Evolutionary conservation across 1,140 invertebrate genomes (phyloP).

Genomic region (Neoseiulus cucumeris): DNA sequence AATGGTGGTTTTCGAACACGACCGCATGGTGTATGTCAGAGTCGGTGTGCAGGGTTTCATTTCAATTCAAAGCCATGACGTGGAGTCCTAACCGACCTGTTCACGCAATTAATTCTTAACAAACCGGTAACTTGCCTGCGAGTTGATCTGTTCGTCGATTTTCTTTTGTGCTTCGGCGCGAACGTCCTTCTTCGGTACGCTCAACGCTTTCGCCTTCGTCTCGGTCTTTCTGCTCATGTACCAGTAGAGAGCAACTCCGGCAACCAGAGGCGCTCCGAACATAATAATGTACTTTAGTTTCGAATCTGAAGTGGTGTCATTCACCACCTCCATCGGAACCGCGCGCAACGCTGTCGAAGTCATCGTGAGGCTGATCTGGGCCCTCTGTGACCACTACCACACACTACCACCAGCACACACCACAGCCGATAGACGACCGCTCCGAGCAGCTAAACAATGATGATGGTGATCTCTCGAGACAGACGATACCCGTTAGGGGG

Average conservation of each 20-base stretch:
- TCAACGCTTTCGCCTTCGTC: neutral
- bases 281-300: neutral
- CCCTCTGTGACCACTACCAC: too few species aligned
- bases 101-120: slow-evolving; percentile 2
- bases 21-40: too few species aligned
- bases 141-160: neutral
- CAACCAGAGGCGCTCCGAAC: slow-evolving; percentile 8
- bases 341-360: slow-evolving; percentile 34
- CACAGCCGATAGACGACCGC: too few species aligned
- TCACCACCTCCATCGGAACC: neutral
- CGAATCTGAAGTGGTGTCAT: neutral
- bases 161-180: neutral
- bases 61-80: too few species aligned
- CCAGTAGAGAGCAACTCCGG: slow-evolving; percentile 13
- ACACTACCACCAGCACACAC: too few species aligned
- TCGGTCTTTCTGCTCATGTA: neutral
- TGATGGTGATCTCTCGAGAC: too few species aligned
- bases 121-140: neutral
- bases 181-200: neutral
- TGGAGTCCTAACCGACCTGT: too few species aligned
- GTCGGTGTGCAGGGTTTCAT: too few species aligned
- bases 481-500: too few species aligned
- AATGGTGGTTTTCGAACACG: too few species aligned
- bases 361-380: slow-evolving; percentile 35
- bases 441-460: too few species aligned